These are phyloP conservation scores for Acipenser ruthenus DNA, from an alignment of 2,797 vertebrate genomes.

Conservation along the genomic window DNA sequence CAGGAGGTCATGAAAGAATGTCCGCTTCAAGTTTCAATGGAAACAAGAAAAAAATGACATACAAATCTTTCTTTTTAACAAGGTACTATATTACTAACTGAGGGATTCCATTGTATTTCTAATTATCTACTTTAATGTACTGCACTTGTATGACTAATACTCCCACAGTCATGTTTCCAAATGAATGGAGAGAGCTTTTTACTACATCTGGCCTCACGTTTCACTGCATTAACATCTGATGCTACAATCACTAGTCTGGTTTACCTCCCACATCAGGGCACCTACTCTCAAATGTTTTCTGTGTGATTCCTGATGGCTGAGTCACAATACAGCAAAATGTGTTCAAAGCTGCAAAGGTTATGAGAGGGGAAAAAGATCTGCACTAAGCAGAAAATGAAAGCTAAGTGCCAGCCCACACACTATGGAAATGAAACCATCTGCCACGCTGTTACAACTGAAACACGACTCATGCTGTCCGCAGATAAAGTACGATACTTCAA, in stretches of 20 bases:
- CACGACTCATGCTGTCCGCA: no score
- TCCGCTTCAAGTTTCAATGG: no score
- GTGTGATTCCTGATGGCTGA: conserved; percentile 2
- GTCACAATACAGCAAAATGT: neutral
- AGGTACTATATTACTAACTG: no score
- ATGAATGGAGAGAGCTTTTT: conserved; percentile 1
- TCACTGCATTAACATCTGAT: neutral
- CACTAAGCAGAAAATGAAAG: neutral
- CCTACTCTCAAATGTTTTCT: neutral
- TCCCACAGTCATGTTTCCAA: neutral
- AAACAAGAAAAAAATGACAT: no score
- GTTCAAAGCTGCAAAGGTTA: conserved; percentile 1
- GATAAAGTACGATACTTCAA: neutral
- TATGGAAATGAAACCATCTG: conserved; percentile 2
- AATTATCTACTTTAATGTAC: neutral
- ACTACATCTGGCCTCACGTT: conserved; percentile 16
- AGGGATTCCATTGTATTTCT: no score
- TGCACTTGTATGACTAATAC: neutral
- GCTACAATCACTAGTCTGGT: neutral
- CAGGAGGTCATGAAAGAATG: no score
- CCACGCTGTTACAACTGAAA: neutral
- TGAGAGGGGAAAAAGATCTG: neutral
- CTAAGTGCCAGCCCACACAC: neutral
- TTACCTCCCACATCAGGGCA: conserved; percentile 16
- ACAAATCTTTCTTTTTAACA: no score